Conservation (phyloP, 2,797 vertebrate species). For the Babyrousa celebensis region DNA sequence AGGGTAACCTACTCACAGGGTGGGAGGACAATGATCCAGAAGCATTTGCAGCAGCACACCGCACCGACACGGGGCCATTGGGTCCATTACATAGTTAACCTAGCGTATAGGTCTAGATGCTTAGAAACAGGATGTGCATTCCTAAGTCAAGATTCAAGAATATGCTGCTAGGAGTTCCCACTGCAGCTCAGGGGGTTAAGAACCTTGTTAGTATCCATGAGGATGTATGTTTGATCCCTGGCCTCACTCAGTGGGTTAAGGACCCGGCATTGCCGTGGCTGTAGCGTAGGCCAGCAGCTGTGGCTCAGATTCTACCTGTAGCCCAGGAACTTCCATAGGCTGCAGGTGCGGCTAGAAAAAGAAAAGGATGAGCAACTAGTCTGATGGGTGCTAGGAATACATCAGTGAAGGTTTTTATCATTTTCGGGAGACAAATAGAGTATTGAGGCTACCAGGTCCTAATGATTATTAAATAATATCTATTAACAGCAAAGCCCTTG, state of each 20-base stretch:
- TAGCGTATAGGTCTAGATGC: background rate
- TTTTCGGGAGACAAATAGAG: background rate
- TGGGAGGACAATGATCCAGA: background rate
- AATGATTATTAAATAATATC: background rate
- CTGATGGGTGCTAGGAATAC: background rate
- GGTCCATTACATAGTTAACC: background rate
- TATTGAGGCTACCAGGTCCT: background rate
- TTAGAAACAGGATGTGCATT: background rate
- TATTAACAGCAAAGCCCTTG: background rate
- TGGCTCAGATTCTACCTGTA: too few species aligned
- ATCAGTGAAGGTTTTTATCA: background rate
- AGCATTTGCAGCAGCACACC: background rate
- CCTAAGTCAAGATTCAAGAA: background rate
- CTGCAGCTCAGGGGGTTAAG: too few species aligned
- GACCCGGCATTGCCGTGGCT: too few species aligned
- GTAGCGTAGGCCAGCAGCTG: too few species aligned
- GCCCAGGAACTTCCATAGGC: too few species aligned
- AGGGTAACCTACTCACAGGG: background rate
- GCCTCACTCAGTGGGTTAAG: too few species aligned
- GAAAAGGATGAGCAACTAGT: background rate
- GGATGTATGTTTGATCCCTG: too few species aligned
- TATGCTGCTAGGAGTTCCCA: too few species aligned
- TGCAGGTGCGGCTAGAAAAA: too few species aligned
- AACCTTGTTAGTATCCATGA: too few species aligned
- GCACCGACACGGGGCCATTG: fast-evolving